phyloP scores from a whole-genome alignment of 2,113 vertebrate species.

The Excalfactoria chinensis region DNA sequence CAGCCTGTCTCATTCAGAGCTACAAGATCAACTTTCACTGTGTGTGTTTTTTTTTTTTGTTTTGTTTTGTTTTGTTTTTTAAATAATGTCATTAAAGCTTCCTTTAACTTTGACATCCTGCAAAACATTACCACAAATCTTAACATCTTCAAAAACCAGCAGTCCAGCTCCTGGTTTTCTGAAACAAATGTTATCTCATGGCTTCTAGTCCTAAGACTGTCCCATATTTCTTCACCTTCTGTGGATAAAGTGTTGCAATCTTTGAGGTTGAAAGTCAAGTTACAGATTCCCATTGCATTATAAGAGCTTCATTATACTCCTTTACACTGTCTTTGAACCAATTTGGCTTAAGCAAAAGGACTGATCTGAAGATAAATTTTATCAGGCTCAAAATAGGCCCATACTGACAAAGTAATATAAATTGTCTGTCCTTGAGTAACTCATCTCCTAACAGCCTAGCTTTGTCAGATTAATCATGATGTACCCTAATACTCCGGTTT shows the following conservation, averaged over 20 bases:
- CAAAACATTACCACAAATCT: not conserved
- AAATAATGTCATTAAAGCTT: not conserved
- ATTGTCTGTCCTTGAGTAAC: not conserved
- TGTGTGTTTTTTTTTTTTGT: not conserved
- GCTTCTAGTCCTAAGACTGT: not conserved
- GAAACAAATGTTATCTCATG: not conserved
- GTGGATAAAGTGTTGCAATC: not conserved
- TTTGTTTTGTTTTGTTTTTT: not conserved
- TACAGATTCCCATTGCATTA: not conserved
- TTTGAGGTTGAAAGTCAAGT: not conserved
- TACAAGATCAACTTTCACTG: not conserved
- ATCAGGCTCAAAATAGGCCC: not conserved
- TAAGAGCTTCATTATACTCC: not conserved
- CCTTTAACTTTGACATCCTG: not conserved
- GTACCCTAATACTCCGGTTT: not conserved
- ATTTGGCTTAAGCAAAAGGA: not conserved
- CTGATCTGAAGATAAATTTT: not conserved
- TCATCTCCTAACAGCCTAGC: not conserved
- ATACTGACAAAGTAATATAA: not conserved
- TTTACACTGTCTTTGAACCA: not conserved
- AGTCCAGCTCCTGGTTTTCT: not conserved
- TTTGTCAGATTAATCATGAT: not conserved
- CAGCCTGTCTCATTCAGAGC: not conserved
- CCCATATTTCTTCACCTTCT: not conserved
- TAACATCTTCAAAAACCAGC: too few relatives aligned